Conservation (phyloP, 2,888 invertebrate species). For the Plagodis pulveraria region DNA sequence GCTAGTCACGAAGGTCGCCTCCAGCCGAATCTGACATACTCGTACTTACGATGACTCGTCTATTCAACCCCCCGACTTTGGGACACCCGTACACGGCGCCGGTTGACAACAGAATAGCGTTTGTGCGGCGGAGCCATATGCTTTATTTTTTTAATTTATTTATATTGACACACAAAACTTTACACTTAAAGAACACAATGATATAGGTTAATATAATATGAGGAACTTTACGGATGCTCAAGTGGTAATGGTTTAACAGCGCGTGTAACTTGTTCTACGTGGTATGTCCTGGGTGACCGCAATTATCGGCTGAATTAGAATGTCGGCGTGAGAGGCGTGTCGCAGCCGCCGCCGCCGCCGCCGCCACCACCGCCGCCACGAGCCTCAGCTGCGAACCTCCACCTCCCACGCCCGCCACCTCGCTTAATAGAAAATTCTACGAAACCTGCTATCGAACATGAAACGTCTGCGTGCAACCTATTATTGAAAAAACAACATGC, state of each 20-base stretch:
- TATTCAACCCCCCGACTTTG: no score
- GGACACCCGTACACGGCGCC: no score
- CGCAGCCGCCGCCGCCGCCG: background rate
- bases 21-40: background rate
- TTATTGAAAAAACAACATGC: slow-evolving; percentile 49
- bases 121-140: no score
- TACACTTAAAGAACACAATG: no score
- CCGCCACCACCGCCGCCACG: background rate
- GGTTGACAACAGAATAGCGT: no score
- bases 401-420: slow-evolving; percentile 1
- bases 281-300: background rate
- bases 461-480: slow-evolving; percentile 47
- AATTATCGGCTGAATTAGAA: background rate
- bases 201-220: no score
- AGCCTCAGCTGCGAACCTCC: background rate
- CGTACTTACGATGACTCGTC: background rate
- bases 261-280: no score
- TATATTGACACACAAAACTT: no score
- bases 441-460: slow-evolving; percentile 43
- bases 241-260: no score
- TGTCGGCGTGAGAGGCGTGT: background rate
- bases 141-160: no score
- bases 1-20: slow-evolving; percentile 8
- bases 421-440: slow-evolving; percentile 49
- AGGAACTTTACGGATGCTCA: no score